Base-by-base conservation (phyloP, 1,140 invertebrate species). In the Goniozus legneri region DNA sequence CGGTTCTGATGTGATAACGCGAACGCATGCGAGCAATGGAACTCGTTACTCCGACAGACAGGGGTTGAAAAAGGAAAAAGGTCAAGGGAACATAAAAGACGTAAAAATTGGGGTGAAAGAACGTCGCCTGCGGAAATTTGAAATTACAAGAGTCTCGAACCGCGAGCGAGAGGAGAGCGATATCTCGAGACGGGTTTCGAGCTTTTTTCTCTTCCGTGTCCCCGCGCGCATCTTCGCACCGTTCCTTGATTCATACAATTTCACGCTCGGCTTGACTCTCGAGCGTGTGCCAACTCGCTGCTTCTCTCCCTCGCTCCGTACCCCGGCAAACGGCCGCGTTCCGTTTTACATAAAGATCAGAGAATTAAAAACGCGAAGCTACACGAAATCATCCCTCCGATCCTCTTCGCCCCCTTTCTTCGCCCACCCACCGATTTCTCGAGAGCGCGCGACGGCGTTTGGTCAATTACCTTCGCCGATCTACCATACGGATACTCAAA, bases 341-440 rank as follows among this genome's bases (percentile, higher is more conserved):
- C 59, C 51, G 53, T 56, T 71, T 71, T 71, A 71, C 67, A 71
- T 69, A 67, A 70, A 69, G 67, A 68, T 71, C 64, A 54, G 65
- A 69, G 59, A 60, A 69, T 71, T 71, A 71, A 71, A 68, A 71
- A 69, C 56, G 65, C 64, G 58, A 42, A 45, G 56, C 56, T 66
- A 66, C 51, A 62, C 52, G 58, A 62, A 67, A 66, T 66, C 62
- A 61, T 58, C 56, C 64, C 56, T 48, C 47, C 32, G 30, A 39
- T 42, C 27, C 13, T 21, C 31, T 6, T 35, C 44, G 30, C 41
- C 21, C 33, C 21, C 18, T 18, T 16, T 30, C 54, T 22, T 36
- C 48, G 19, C 16, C 2, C 37, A n/a, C 20, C 42, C 12, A 27
- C 43, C n/a, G 19, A 27, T 47, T 33, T 2, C 41, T 52, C 40